Evolutionary conservation across 2,797 vertebrate genomes (phyloP), one percentile per base, ranked within the genome.

Genomic region (Pteronotus mesoamericanus): DNA sequence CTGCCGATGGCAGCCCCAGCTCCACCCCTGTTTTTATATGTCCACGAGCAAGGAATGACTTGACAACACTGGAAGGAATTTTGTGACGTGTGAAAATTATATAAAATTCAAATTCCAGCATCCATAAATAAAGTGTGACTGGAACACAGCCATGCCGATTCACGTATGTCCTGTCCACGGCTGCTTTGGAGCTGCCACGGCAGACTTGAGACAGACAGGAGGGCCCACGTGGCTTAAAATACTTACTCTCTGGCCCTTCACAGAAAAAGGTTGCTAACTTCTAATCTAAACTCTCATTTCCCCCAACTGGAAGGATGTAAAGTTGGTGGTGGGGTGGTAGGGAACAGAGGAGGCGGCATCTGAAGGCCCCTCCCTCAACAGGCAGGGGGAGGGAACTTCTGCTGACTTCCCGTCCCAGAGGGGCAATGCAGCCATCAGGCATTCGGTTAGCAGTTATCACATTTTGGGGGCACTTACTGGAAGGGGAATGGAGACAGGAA

Each of bases 121-220:
- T 29, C 32, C n/a, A 6, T 42, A 37, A 87, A 71, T 42, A 3
- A n/a, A 48, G 39, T 6, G 22, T 14, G 19, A 5, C 12, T 37
- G 59, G 44, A n/a, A 10, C 42, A 19, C 9, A 32, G 46, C 42
- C 15, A 0, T 0, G 10, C 15, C n/a, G 0, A 0, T 34, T 64
- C 59, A 15, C 29, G 64, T 11, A 2, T 15, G 4, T 29, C 11
- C 32, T 0, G 1, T 68, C 51, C 22, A 3, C 3, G 5, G 55
- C 37, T 66, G 24, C 72, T 46, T 82, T 42, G 3, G 12, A n/a
- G 32, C 74, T 44, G 16, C 29, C 4, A 29, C 1, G 6, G 37
- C 71, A 15, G 32, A 72, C 75, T 2, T 22, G 66, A 42, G 39
- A 78, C 64, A 21, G 53, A 64, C 2, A 3, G 15, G 14, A 12